phyloP scores from a whole-genome alignment of 1,140 invertebrate genomes.

The Physella acuta region DNA sequence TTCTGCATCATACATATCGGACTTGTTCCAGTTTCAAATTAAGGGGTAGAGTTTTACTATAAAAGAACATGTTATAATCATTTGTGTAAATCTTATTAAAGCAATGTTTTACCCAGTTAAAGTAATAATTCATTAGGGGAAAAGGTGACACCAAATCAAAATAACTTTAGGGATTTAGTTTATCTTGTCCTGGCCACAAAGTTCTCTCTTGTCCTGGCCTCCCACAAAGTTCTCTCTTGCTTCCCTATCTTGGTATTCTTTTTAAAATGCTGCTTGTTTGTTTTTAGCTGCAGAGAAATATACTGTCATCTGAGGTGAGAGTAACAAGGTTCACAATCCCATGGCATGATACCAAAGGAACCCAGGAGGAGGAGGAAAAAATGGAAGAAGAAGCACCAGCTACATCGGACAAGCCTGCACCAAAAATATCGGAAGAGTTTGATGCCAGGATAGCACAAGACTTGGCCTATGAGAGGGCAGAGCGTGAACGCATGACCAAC shows the following conservation, averaged over 20 bases:
- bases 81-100: too few relatives aligned
- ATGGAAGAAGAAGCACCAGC: slow-evolving; percentile 20
- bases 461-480: slow-evolving; percentile 23
- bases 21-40: too few relatives aligned
- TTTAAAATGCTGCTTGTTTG: slow-evolving; percentile 9
- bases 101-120: too few relatives aligned
- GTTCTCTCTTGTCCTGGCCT: too few relatives aligned
- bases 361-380: slow-evolving; percentile 16
- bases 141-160: too few relatives aligned
- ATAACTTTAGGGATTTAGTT: too few relatives aligned
- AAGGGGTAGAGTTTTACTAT: too few relatives aligned
- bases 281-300: slow-evolving; percentile 79
- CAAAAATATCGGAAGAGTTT: slow-evolving; percentile 21
- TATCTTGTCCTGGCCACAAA: too few relatives aligned
- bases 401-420: not conserved
- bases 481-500: slow-evolving; percentile 16
- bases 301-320: slow-evolving; percentile 88
- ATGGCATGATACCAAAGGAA: slow-evolving; percentile 70
- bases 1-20: too few relatives aligned
- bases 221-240: too few relatives aligned
- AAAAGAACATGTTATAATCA: too few relatives aligned
- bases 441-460: slow-evolving; percentile 18
- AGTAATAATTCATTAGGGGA: too few relatives aligned
- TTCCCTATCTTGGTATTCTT: not conserved
- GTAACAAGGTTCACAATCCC: slow-evolving; percentile 97